Evolutionary conservation across 2,888 invertebrate genomes (phyloP).

Genomic region (Strigamia crassipes): DNA sequence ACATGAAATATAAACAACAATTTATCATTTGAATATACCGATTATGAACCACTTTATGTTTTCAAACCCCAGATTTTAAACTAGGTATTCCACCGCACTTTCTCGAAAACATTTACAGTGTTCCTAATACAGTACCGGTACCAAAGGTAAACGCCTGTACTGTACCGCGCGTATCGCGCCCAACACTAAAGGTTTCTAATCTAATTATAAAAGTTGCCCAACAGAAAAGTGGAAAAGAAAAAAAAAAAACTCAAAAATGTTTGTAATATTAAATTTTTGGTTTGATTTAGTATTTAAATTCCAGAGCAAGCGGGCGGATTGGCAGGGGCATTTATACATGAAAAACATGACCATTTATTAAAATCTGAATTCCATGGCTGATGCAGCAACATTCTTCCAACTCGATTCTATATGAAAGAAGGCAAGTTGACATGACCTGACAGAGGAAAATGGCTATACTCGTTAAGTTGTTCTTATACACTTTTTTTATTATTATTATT

Average conservation of each 20-base stretch:
- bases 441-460: neutral
- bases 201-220: neutral
- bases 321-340: conserved; percentile 63
- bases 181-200: too few relatives aligned
- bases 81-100: too few relatives aligned
- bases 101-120: too few relatives aligned
- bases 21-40: too few relatives aligned
- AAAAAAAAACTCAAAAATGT: neutral
- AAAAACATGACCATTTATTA: conserved; percentile 56
- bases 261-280: neutral
- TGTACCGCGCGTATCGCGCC: too few relatives aligned
- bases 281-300: conserved; percentile 60
- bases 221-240: neutral
- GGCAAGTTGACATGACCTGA: conserved; percentile 54
- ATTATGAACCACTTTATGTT: too few relatives aligned
- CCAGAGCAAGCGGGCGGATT: conserved; percentile 63
- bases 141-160: too few relatives aligned
- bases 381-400: conserved; percentile 64
- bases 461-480: too few relatives aligned
- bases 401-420: conserved; percentile 63
- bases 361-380: conserved; percentile 62
- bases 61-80: too few relatives aligned
- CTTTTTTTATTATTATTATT: too few relatives aligned
- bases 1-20: too few relatives aligned
- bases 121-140: too few relatives aligned